These are phyloP conservation scores for Cyclophora albipunctata DNA, from an alignment of 2,888 invertebrate genomes.

Conservation along the genomic window DNA sequence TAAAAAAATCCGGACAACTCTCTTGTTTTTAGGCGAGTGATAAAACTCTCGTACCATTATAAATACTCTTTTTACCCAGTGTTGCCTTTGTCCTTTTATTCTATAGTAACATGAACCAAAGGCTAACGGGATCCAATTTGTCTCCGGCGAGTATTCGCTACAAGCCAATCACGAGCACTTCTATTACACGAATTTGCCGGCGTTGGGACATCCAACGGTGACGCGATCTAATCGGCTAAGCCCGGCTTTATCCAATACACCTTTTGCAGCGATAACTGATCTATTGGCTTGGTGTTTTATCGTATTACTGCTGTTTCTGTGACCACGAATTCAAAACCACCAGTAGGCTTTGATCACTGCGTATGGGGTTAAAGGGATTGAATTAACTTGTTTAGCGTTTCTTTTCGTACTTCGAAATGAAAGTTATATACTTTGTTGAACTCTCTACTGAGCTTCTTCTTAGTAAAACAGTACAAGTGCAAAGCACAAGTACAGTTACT, in stretches of 20 bases:
- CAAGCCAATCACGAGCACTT: slow-evolving; percentile 59
- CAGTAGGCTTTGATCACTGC: too few relatives aligned
- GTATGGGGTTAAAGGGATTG: too few relatives aligned
- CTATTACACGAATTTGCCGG: slow-evolving; percentile 50
- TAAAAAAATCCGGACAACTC: too few relatives aligned
- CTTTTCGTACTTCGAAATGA: too few relatives aligned
- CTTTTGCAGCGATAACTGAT: slow-evolving; percentile 48
- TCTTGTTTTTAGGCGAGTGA: too few relatives aligned
- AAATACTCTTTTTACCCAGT: slow-evolving; percentile 1
- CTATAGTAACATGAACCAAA: slow-evolving; percentile 44
- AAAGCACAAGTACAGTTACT: too few relatives aligned
- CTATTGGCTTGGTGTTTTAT: slow-evolving; percentile 30
- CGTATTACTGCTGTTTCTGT: slow-evolving; percentile 1
- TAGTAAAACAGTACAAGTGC: too few relatives aligned
- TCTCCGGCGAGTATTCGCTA: slow-evolving; percentile 53
- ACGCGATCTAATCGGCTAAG: slow-evolving; percentile 51
- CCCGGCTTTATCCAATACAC: slow-evolving; percentile 54
- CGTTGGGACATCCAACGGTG: slow-evolving; percentile 21
- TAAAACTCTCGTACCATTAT: too few relatives aligned
- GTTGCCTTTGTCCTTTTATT: slow-evolving; percentile 26
- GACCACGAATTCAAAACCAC: too few relatives aligned
- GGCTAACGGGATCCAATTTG: slow-evolving; percentile 66
- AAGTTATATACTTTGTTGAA: too few relatives aligned
- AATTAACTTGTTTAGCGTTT: too few relatives aligned
- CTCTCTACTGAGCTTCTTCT: too few relatives aligned